phyloP scores from a whole-genome alignment of 2,797 vertebrate genomes.

The Moxostoma hubbsi region DNA sequence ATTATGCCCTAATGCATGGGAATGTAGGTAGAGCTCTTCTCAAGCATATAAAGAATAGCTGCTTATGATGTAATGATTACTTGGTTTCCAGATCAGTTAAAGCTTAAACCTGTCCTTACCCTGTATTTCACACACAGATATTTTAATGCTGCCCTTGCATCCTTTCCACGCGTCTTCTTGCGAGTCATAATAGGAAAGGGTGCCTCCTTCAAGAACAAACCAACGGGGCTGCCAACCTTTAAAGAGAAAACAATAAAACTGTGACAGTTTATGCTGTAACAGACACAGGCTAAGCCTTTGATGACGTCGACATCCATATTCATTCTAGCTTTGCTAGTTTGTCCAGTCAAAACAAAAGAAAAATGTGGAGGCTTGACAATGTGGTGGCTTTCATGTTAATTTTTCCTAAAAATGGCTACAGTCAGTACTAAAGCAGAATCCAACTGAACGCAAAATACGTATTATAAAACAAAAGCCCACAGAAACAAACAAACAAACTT shows the following conservation, averaged over 20 bases:
- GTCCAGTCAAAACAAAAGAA: not conserved
- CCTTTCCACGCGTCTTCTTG: constrained; percentile 98
- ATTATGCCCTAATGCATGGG: not conserved
- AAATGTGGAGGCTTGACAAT: not conserved
- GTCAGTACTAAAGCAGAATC: not conserved
- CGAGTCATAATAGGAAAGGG: constrained; percentile 97
- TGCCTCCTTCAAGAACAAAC: constrained; percentile 97
- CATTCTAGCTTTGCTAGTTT: not conserved
- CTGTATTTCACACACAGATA: constrained; percentile 99
- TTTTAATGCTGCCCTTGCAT: constrained; percentile 98
- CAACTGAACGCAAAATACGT: not conserved
- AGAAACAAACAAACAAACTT: not conserved
- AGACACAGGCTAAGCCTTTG: not conserved
- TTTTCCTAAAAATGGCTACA: not conserved
- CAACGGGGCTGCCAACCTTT: constrained; percentile 98
- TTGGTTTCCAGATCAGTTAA: not conserved
- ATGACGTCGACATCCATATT: not conserved
- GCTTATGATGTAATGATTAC: not conserved
- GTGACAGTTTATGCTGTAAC: not conserved
- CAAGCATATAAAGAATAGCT: not conserved
- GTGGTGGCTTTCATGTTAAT: not conserved
- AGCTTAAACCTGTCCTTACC: constrained; percentile 71
- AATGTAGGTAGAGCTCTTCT: not conserved
- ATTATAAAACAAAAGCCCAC: not conserved
- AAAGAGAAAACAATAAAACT: constrained; percentile 1